A percentile compares a stretch with the other conserved stretches of the same genome.
Conservation (phyloP, 2,797 vertebrate species). For the Gymnothorax javanicus region DNA sequence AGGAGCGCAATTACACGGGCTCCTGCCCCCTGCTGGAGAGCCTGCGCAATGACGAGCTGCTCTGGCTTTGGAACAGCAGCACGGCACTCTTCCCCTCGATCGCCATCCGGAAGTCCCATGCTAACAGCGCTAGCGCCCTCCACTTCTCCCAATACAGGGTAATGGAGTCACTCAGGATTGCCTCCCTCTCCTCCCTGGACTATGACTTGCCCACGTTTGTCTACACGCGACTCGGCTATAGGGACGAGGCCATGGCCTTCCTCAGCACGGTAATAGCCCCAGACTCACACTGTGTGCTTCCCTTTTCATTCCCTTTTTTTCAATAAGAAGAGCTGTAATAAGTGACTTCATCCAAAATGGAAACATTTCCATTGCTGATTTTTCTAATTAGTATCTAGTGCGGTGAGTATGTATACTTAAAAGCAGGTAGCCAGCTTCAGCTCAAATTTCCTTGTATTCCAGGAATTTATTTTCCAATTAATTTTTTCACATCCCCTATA, state of each 20-base stretch:
- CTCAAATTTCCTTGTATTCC: background rate
- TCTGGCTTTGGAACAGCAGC: conserved; percentile 82
- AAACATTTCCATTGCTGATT: background rate
- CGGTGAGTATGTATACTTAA: background rate
- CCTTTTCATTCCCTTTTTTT: background rate
- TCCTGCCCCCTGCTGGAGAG: conserved; percentile 75
- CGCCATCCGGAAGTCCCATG: conserved; percentile 69
- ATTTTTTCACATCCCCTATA: too few species aligned
- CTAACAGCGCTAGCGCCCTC: conserved; percentile 67
- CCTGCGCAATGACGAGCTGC: conserved; percentile 76
- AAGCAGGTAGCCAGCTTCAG: background rate
- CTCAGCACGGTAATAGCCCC: conserved; percentile 69
- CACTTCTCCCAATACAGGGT: conserved; percentile 76
- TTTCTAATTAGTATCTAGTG: background rate
- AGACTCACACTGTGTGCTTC: background rate
- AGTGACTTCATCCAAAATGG: background rate
- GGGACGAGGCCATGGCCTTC: conserved; percentile 71
- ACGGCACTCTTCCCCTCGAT: conserved; percentile 75
- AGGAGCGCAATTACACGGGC: conserved; percentile 69
- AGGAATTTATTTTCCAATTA: too few species aligned
- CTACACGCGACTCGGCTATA: conserved; percentile 75
- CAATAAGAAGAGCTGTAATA: background rate
- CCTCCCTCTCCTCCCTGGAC: conserved; percentile 65
- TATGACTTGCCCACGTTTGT: conserved; percentile 75
- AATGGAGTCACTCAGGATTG: conserved; percentile 73